Conservation (phyloP, 1,140 invertebrate genomes). For the Bilobella aurantiaca region DNA sequence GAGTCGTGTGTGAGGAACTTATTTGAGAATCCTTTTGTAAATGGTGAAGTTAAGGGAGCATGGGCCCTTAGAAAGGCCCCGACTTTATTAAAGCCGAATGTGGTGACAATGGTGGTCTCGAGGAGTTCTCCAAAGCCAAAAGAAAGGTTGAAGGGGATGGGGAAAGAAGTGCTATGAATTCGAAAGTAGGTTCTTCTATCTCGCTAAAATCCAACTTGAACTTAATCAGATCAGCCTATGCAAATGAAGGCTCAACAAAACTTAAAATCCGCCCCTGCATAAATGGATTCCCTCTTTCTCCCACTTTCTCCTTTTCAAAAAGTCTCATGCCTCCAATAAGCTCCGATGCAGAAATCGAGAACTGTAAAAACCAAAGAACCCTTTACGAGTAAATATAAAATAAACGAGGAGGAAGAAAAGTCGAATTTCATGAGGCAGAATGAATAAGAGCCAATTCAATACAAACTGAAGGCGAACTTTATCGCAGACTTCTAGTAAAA, state of each 20-base stretch:
- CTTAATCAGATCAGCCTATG: conserved; percentile 6
- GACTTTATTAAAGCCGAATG: conserved; percentile 5
- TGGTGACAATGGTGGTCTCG: neutral
- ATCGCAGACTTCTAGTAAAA: no score
- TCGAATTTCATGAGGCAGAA: neutral
- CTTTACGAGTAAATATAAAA: neutral
- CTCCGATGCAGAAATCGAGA: neutral
- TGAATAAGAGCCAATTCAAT: neutral
- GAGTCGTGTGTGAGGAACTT: no score
- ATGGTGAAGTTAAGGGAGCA: no score
- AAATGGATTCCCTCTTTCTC: neutral
- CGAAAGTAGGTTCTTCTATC: neutral
- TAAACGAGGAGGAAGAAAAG: conserved; percentile 7
- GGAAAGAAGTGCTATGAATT: neutral
- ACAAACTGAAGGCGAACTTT: neutral
- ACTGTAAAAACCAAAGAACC: neutral
- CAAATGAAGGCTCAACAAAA: conserved; percentile 1
- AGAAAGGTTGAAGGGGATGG: neutral
- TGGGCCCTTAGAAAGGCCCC: neutral
- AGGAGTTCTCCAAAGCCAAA: neutral
- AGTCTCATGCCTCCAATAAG: neutral
- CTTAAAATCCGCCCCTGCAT: neutral
- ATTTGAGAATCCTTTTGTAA: no score
- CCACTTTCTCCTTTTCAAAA: neutral
- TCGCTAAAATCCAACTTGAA: conserved; percentile 1